Percentiles rank a stretch among this genome's conserved stretches.
These are phyloP conservation scores for Autographa gamma DNA, from an alignment of 2,888 invertebrate species.

Conservation along the genomic window DNA sequence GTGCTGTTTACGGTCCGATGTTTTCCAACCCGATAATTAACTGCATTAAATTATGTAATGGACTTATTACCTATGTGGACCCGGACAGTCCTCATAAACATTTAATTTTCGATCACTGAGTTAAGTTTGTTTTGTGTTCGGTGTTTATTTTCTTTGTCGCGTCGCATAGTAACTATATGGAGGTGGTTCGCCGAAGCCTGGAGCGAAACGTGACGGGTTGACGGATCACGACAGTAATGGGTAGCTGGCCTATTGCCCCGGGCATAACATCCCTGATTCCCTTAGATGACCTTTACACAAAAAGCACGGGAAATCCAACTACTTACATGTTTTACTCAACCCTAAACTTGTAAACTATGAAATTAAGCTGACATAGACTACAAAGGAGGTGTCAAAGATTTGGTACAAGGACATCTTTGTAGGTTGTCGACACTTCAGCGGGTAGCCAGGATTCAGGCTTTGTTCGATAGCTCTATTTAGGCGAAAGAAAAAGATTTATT, in stretches of 20 bases:
- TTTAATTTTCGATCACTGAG: background rate
- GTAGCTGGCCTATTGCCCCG: constrained; percentile 30
- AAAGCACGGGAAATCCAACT: constrained; percentile 19
- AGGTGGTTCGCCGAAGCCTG: constrained; percentile 21
- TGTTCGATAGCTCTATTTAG: constrained; percentile 61
- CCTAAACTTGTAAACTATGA: constrained; percentile 21
- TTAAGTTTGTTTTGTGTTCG: constrained; percentile 32
- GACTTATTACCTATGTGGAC: constrained; percentile 16
- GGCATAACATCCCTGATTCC: constrained; percentile 29
- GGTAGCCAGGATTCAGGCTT: constrained; percentile 41
- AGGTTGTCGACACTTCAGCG: constrained; percentile 32
- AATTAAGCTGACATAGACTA: constrained; percentile 44
- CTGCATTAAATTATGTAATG: constrained; percentile 43
- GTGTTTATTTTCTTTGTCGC: constrained; percentile 27
- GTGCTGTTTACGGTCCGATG: constrained; percentile 43
- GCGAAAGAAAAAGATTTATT: constrained; percentile 64
- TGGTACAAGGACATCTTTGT: constrained; percentile 46
- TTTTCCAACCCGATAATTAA: constrained; percentile 53
- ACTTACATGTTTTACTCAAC: background rate
- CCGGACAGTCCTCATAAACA: constrained; percentile 16
- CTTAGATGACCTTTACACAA: constrained; percentile 26
- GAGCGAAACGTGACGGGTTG: constrained; percentile 44
- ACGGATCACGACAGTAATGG: constrained; percentile 44
- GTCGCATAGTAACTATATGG: background rate
- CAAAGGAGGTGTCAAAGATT: constrained; percentile 41